Conservation (phyloP, 2,797 vertebrate species). For the Heliangelus exortis region DNA sequence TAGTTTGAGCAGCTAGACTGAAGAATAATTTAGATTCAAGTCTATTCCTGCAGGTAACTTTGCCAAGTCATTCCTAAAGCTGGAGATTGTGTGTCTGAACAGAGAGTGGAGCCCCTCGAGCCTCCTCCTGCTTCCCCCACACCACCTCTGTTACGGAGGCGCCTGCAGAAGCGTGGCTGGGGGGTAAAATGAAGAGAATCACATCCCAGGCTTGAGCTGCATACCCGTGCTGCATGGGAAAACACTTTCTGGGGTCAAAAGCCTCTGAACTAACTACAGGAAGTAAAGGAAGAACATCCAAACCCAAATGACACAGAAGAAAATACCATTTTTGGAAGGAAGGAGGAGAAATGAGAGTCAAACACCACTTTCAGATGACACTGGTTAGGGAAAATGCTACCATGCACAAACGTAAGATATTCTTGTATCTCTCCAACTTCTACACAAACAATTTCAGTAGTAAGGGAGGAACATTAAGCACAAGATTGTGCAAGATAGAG, state of each 20-base stretch:
- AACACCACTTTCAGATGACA: background rate
- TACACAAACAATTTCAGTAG: background rate
- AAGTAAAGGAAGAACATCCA: background rate
- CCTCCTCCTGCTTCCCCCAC: background rate
- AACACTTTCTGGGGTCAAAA: background rate
- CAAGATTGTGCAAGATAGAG: background rate
- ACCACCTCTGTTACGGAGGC: rapidly evolving
- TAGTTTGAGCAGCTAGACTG: background rate
- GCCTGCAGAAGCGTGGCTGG: background rate
- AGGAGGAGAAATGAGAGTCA: background rate
- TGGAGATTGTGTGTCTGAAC: background rate
- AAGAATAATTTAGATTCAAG: background rate
- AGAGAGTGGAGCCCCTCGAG: background rate
- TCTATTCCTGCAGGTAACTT: background rate
- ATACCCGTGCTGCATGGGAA: rapidly evolving
- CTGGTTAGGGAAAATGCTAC: background rate
- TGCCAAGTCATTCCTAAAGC: background rate
- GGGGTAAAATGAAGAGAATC: background rate
- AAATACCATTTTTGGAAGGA: background rate
- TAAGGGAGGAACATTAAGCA: background rate
- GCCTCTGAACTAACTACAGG: background rate
- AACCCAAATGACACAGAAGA: background rate
- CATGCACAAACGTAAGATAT: background rate
- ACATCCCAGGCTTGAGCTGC: background rate
- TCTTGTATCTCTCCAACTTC: background rate